phyloP scores from a whole-genome alignment of 1,140 invertebrate species.

The Phortica variegata region DNA sequence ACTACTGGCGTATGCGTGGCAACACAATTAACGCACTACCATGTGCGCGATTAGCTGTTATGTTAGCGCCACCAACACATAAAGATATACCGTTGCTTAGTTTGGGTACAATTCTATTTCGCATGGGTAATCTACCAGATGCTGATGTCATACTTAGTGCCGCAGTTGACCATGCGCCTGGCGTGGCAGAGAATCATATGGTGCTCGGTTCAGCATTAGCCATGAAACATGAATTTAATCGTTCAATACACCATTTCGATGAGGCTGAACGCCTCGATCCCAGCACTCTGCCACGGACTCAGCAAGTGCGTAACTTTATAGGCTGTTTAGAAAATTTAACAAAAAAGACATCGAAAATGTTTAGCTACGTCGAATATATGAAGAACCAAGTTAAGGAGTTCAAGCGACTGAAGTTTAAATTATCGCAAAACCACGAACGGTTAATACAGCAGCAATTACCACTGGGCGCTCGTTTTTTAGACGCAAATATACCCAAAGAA shows the following conservation, averaged over 20 bases:
- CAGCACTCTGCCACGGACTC: constrained; percentile 45
- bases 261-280: constrained; percentile 70
- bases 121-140: constrained; percentile 71
- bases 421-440: constrained; percentile 43
- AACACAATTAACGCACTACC: constrained; percentile 77
- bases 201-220: constrained; percentile 76
- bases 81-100: constrained; percentile 80
- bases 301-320: constrained; percentile 48
- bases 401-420: constrained; percentile 43
- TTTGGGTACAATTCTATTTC: constrained; percentile 79
- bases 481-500: constrained; percentile 27
- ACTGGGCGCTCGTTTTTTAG: constrained; percentile 30
- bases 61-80: constrained; percentile 73
- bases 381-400: constrained; percentile 52
- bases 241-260: constrained; percentile 66
- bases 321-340: constrained; percentile 48
- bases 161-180: constrained; percentile 76
- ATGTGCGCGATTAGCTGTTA: constrained; percentile 75
- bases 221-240: constrained; percentile 66
- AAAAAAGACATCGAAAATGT: constrained; percentile 46
- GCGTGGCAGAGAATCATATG: constrained; percentile 73
- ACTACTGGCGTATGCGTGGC: constrained; percentile 83
- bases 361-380: constrained; percentile 53
- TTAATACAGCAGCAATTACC: constrained; percentile 49
- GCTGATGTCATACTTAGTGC: constrained; percentile 77